These are phyloP conservation scores for Lordiphosa mommai DNA, from an alignment of 1,140 invertebrate genomes.

Conservation along the genomic window DNA sequence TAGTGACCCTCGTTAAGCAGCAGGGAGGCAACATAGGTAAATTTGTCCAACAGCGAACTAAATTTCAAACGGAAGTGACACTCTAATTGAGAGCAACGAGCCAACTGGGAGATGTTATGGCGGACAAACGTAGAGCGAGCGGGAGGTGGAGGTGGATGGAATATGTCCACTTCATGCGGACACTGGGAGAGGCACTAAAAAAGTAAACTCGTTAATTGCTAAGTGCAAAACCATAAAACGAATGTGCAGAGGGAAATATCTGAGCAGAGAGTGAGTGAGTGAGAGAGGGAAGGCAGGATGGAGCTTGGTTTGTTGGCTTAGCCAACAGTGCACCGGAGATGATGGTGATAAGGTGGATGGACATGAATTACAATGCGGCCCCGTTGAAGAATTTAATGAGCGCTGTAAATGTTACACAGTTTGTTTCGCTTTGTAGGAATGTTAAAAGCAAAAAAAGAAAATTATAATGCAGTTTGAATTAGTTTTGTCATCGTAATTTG, in stretches of 20 bases:
- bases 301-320: constrained; percentile 6
- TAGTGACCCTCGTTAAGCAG: neutral
- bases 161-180: constrained; percentile 46
- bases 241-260: constrained; percentile 8
- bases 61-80: constrained; percentile 53
- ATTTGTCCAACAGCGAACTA: constrained; percentile 52
- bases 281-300: neutral
- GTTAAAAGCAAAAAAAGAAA: neutral
- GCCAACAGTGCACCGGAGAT: constrained; percentile 3
- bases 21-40: constrained; percentile 44
- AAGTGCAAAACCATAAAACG: constrained; percentile 68
- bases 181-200: constrained; percentile 45
- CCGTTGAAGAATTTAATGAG: no score
- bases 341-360: neutral
- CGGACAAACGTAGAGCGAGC: neutral
- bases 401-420: no score
- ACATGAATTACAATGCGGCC: neutral
- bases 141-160: neutral
- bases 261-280: neutral
- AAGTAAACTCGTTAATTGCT: constrained; percentile 70
- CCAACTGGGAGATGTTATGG: constrained; percentile 48
- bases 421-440: no score
- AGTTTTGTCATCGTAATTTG: no score
- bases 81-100: constrained; percentile 57
- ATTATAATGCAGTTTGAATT: neutral